Evolutionary conservation across 2,888 invertebrate genomes (phyloP).

Genomic region (Cheilosia urbana): DNA sequence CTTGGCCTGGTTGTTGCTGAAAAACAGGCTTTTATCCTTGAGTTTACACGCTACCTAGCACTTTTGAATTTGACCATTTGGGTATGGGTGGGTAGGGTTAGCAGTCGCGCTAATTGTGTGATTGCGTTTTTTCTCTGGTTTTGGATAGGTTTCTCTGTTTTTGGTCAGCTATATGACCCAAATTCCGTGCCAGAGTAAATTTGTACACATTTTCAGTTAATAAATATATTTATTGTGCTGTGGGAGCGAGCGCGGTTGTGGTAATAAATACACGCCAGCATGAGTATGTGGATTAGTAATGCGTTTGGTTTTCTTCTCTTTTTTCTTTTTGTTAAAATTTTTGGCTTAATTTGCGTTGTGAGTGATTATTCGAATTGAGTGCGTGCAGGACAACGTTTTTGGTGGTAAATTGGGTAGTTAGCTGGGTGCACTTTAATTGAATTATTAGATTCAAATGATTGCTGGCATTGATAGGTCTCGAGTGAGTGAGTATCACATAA

Average conservation of each 20-base stretch:
- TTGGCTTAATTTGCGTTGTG: conserved; percentile 28
- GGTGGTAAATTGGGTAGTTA: conserved; percentile 33
- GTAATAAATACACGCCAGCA: conserved; percentile 26
- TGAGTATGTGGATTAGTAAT: neutral
- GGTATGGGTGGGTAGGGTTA: conserved; percentile 1
- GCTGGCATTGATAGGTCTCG: neutral
- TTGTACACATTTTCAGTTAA: conserved; percentile 53
- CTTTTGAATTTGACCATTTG: conserved; percentile 50
- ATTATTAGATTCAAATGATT: conserved; percentile 23
- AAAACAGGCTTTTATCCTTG: conserved; percentile 49
- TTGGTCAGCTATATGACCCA: conserved; percentile 6
- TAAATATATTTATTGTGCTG: conserved; percentile 56
- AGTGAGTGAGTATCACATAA: neutral
- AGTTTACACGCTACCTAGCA: conserved; percentile 57
- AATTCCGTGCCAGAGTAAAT: conserved; percentile 29
- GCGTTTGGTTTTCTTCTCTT: no score
- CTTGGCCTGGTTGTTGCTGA: conserved; percentile 39
- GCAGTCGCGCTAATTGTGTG: conserved; percentile 57
- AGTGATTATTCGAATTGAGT: conserved; percentile 13
- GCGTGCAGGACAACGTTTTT: neutral
- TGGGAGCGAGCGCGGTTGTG: conserved; percentile 7
- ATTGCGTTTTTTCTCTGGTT: conserved; percentile 55
- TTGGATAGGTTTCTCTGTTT: neutral
- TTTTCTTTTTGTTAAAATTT: neutral
- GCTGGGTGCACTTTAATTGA: conserved; percentile 19